Evolutionary conservation across 2,888 invertebrate species (phyloP), one percentile per base, ranked within the genome.

Genomic region (Plebejus melissa): DNA sequence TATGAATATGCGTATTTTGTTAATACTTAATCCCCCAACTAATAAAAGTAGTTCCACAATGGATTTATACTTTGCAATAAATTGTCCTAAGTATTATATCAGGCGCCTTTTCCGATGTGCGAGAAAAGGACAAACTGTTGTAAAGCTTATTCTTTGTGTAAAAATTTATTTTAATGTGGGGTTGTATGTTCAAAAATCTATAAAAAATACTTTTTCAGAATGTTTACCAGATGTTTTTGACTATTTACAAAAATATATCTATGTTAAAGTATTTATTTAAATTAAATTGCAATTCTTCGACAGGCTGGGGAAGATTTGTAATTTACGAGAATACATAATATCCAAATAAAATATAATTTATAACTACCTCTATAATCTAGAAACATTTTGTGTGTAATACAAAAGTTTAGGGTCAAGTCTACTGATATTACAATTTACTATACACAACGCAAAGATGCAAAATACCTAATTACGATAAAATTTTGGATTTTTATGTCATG

Each of bases 241-340:
- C 54, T 46, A 60, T 60, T 32, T 36, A 65, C 65, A 36, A 32
- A 65, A 32, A 4, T 65, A 65, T 65, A 65, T 65, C 11, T 4
- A 4, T 65, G 28, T n/a, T 22, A 22, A 58, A 22, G 22, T 6
- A 58, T 65, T 65, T 28, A 28, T 58, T 58, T 11, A 4, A 28
- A 65, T 28, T 13, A 65, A 46, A 41, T 28, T 54, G 54, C 72
- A 72, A 16, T 28, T 72, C 50, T 50, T 32, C 32, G 0, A 54
- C 4, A 54, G 72, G 72, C 72, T 72, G 72, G 72, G 32, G 32
- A 54, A 72, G 72, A 72, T 32, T 65, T 54, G 72, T 72, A 72
- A 50, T 54, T 54, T 16, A 46, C 71, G 16, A 50, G 41, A 54
- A 50, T 50, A 11, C 16, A 32, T 22, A 32, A 65, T 65, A 32